Conservation (phyloP, 92 coral and sea anemone species). For the Umimayanthus kanabou region DNA sequence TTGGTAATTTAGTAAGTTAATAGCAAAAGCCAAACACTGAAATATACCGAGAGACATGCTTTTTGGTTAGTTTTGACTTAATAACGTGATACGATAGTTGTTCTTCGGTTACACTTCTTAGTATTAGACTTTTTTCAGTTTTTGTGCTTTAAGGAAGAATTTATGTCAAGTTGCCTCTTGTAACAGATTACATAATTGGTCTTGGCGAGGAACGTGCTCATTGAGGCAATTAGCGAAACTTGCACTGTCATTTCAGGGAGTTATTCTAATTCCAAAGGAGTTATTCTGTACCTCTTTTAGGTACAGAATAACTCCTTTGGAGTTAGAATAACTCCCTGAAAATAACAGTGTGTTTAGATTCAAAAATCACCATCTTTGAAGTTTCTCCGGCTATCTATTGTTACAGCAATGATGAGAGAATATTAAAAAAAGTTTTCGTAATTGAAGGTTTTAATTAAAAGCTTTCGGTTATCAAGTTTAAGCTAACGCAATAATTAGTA, state of each 20-base stretch:
- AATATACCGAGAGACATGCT: not conserved
- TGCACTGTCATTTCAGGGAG: no score
- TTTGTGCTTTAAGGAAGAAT: no score
- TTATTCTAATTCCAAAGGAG: no score
- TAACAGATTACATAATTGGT: not conserved
- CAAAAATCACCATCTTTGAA: not conserved
- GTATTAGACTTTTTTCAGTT: no score
- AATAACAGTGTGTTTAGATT: no score
- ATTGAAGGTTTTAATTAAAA: not conserved
- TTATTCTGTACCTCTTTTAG: no score
- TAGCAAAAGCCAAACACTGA: not conserved
- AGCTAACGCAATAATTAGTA: not conserved
- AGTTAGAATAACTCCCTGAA: no score
- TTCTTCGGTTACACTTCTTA: not conserved
- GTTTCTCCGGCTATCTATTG: not conserved
- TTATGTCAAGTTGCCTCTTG: not conserved
- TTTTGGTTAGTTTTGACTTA: no score
- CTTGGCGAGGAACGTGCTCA: not conserved
- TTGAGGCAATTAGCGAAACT: not conserved
- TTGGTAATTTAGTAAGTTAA: no score
- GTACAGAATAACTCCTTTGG: no score
- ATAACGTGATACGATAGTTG: not conserved
- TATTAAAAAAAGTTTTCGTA: not conserved
- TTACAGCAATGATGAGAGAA: not conserved
- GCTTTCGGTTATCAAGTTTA: not conserved